phyloP scores from a whole-genome alignment of 2,797 vertebrate genomes.

The Enteromius argenteus region DNA sequence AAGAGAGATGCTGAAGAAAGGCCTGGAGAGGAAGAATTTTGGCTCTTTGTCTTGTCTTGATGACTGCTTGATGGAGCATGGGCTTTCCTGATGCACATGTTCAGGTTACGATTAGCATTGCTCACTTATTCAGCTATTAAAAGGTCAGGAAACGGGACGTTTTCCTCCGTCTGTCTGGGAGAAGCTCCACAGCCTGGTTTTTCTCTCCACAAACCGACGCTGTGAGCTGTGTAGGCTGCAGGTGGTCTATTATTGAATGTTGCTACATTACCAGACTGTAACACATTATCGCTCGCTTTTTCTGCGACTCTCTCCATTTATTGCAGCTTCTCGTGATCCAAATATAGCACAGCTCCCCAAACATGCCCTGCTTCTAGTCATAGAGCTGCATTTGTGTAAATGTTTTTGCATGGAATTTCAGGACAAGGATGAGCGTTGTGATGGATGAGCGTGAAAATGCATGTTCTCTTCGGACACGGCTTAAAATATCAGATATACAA shows the following conservation, averaged over 20 bases:
- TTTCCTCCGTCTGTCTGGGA: background rate
- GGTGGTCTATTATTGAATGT: conserved; percentile 35
- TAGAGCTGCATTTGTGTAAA: background rate
- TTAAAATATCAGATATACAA: background rate
- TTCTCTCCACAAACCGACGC: background rate
- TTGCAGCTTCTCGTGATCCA: conserved; percentile 10
- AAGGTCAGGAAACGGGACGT: conserved; percentile 31
- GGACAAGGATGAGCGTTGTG: background rate
- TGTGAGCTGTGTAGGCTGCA: conserved; percentile 17
- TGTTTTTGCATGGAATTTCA: conserved; percentile 8
- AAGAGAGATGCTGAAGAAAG: conserved; percentile 26
- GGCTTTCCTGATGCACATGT: conserved; percentile 51
- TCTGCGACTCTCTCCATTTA: conserved; percentile 8
- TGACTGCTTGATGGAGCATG: conserved; percentile 55
- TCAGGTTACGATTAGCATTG: conserved; percentile 52
- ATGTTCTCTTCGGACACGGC: background rate
- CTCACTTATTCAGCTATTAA: conserved; percentile 50
- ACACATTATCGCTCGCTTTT: conserved; percentile 14
- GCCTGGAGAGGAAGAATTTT: conserved; percentile 14
- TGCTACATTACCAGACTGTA: conserved; percentile 29
- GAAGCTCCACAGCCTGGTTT: background rate
- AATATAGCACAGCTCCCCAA: conserved; percentile 9
- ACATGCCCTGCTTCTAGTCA: conserved; percentile 10
- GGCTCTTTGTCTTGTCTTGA: conserved; percentile 42
- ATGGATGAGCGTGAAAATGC: background rate